Base-by-base conservation (phyloP, 2,888 invertebrate genomes). In the Girardia tigrina region DNA sequence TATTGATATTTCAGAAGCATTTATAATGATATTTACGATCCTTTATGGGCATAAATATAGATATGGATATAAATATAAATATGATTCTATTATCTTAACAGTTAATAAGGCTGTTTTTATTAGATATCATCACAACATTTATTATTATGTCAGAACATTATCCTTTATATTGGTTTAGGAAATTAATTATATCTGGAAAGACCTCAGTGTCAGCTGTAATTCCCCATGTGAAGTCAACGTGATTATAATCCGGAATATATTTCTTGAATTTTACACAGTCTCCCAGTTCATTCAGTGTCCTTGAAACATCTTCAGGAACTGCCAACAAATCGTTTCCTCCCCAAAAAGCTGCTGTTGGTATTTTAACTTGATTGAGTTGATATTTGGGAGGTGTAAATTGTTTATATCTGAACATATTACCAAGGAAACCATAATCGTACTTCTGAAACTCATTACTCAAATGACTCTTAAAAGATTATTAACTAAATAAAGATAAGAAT, bases 291-390 rank as follows among this genome's bases (percentile, higher is more conserved):
- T n/a, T 26, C 14, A 72, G 29, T 16, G 77, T 26, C 14, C 27
- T 27, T 1, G 12, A 26, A 27, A 77, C 72, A 77, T 78, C 78
- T 20, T 26, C 20, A 4, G 73, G 70, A 20, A 42, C 42, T 0
- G 90, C 87, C 0, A 91, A 83, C 88, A 89, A 89, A 82, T 91
- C 92, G 79, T 90, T 89, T 42, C 88, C 85, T 0, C 88, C 87
- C 80, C 88, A 89, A 78, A 89, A 88, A 42, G 90, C 81, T 42
- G 88, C 88, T 0, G 89, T 80, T 14, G 83, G 82, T 0, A 81
- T 80, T 8, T 76, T 79, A 26, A 83, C 79, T n/a, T 81, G 80
- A 20, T 76, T 77, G 0, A 81, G 72, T 73, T 81, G 77, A 78
- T 84, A 85, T 69, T 77, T 72, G 1, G 84, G 85, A 23, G 85